phyloP scores from a whole-genome alignment of 2,113 vertebrate species.

The Harpagus bidentatus region DNA sequence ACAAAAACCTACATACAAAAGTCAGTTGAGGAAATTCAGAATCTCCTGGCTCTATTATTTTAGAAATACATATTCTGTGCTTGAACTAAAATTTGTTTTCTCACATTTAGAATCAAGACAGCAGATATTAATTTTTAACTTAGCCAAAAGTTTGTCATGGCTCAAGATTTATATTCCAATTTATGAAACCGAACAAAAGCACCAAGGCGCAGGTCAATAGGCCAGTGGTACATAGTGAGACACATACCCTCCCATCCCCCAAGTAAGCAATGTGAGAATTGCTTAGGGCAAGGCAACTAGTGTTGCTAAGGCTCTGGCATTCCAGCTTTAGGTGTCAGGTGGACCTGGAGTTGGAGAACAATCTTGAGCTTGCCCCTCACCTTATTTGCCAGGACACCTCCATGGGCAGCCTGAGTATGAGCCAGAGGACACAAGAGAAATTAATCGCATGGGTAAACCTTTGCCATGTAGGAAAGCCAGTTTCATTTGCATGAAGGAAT shows the following conservation, averaged over 20 bases:
- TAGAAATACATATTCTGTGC: background rate
- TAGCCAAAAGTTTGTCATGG: background rate
- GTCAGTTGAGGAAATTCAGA: background rate
- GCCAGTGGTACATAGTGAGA: background rate
- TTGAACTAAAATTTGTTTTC: background rate
- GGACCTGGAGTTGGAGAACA: background rate
- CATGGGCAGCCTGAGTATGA: background rate
- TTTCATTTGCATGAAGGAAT: background rate
- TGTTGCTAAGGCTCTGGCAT: background rate
- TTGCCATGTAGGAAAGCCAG: constrained; percentile 5
- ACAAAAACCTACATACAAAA: background rate
- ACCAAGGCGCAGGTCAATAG: background rate
- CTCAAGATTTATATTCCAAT: background rate
- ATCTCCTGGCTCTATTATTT: background rate
- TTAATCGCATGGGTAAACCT: constrained; percentile 14
- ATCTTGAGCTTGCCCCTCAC: background rate
- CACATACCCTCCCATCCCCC: background rate
- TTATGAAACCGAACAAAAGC: background rate
- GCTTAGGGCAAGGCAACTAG: background rate
- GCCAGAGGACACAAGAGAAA: constrained; percentile 1
- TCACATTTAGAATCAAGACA: background rate
- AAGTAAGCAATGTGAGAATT: background rate
- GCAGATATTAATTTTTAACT: background rate
- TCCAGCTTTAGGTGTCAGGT: background rate
- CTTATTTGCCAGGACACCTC: constrained; percentile 25